Base-by-base conservation (phyloP, 2,797 vertebrate species). In the Eleutherodactylus coqui region DNA sequence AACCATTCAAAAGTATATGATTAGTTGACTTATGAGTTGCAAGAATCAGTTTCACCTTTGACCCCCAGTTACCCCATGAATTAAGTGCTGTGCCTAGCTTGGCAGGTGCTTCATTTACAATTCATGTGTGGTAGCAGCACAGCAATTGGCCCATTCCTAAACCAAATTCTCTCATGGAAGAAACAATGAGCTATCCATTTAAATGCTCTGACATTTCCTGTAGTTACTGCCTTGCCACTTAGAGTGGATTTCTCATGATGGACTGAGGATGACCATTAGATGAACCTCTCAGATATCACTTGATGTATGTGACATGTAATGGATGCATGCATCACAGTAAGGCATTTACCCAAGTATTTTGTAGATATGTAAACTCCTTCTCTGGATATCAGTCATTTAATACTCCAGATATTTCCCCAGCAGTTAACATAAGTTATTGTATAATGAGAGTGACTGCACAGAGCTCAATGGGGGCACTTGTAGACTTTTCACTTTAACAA, bases 161-260 rank as follows among this genome's bases (percentile, higher is more conserved):
- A 53, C 67, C 32, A 84, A 75, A 49, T 43, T 73, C 38, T 88
- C 84, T 86, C 67, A 34, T 70, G 69, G 21, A 75, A 83, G 67
- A 83, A 84, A 86, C 84, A 88, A 88, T 79, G 38, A 34, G 8
- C 81, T 75, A 89, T 87, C 86, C 53, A 76, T 80, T 85, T 82
- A 83, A 89, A 62, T 79, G 79, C 60, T 70, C 9, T 83, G 88
- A 89, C 83, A 87, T 85, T 85, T 83, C 76, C 80, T 79, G 81
- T 89, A 43, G 81, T 88, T 81, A 79, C 75, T 17, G 58, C 45
- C 72, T 1, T 45, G 82, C 55, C 58, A 85, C 88, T 88, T 88
- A 80, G 89, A 88, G 79, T 83, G 86, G 85, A 90, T 73, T 69
- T 19, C 7, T 83, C 41, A 77, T 89, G 87, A 72, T 88, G 38